Evolutionary conservation across 2,888 invertebrate species (phyloP), one percentile per base, ranked within the genome.

Genomic region (Caenorhabditis afra): DNA sequence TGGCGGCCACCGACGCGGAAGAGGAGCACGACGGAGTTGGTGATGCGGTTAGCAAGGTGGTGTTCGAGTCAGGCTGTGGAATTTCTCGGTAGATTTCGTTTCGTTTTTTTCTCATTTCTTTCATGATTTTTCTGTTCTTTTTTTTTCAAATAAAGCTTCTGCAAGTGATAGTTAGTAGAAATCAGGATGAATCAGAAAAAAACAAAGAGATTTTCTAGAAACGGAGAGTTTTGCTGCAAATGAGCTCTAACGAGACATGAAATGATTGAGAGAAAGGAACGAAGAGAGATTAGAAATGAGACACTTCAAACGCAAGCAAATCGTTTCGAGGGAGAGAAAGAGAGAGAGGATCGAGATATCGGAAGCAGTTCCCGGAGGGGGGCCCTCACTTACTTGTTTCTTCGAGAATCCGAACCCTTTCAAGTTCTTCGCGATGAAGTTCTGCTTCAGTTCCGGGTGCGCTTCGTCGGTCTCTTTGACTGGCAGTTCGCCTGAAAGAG

Each of bases 321-420:
- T 35, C 11, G 8, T 16, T n/a, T 14, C n/a, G 22, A 52, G 49
- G 22, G 4, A 12, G 11, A 8, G 10, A 4, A 12, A 49, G 18
- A 18, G 47, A 11, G 18, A 18, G 47, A 18, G 4, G 50, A 8
- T n/a, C n/a, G n/a, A n/a, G n/a, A n/a, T n/a, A n/a, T n/a, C n/a
- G n/a, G n/a, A n/a, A n/a, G n/a, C n/a, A n/a, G n/a, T n/a, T n/a
- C n/a, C n/a, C n/a, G n/a, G n/a, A n/a, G n/a, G n/a, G n/a, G n/a
- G n/a, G n/a, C n/a, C n/a, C n/a, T n/a, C 22, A 59, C 87, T 67
- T 53, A 89, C 89, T 87, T 87, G 87, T 68, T 89, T 89, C 68
- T 87, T 88, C n/a, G 86, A 76, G 52, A 89, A 87, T 14, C 88
- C 88, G 44, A 90, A 73, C n/a, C 88, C 87, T 65, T 89, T 90